Evolutionary conservation across 2,888 invertebrate genomes (phyloP), one percentile per base, ranked within the genome.

Genomic region (Tetramorium bicarinatum): DNA sequence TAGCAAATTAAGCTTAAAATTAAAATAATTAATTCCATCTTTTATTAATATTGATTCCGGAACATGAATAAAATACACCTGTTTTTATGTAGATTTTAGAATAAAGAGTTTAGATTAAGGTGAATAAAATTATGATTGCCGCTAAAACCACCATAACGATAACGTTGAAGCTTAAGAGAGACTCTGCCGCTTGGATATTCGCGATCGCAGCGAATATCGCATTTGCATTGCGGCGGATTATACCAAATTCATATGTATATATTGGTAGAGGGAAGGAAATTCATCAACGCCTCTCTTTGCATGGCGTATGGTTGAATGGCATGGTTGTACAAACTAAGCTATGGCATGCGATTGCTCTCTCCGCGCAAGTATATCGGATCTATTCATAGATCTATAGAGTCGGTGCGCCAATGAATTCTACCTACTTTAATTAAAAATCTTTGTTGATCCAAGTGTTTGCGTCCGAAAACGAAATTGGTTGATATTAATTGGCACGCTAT

Each of bases 231-330:
- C 34, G 75, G 76, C 21, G 47, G 47, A 75, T 80, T 74, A 80
- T 47, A 75, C 9, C 38, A 59, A 80, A 80, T 80, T 80, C 79
- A 74, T 59, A 59, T 74, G 79, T 80, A 74, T 79, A 72, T 71
- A 77, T 54, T 71, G 54, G 47, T 59, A 13, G 59, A 38, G 54
- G 34, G 25, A 74, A 75, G 79, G 76, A 80, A 59, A 47, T 56
- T 59, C 79, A 74, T 54, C 77, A 47, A 21, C 47, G 56, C 49
- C 9, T 25, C 79, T 80, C 59, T 75, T 75, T 75, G 34, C 79
- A 74, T 3, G 76, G 38, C 21, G 18, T 25, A 59, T 74, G 56
- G 38, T 59, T 80, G 47, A 80, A 74, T 80, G 47, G 79, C 13
- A 21, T 47, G 34, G 4, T 59, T 80, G 21, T 75, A 80, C 59